A percentile compares a stretch with the other conserved stretches of the same genome.
Evolutionary conservation across 2,113 vertebrate genomes (phyloP).

Genomic region (Myxocyprinus asiaticus): DNA sequence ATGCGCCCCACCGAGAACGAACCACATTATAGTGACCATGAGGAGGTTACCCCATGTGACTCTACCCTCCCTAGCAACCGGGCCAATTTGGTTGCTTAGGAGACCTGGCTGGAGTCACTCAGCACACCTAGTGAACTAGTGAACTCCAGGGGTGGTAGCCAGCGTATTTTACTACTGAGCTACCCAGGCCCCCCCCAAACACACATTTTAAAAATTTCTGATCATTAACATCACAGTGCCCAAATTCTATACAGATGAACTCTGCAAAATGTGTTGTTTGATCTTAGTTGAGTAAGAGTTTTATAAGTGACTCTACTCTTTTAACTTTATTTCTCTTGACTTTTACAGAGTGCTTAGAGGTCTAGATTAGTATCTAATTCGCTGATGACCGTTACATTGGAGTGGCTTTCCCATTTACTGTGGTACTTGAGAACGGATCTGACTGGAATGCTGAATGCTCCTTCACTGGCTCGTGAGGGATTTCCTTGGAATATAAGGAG

Average conservation of each 20-base stretch:
- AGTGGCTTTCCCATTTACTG: background rate
- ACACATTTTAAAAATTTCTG: background rate
- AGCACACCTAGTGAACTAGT: no score
- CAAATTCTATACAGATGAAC: no score
- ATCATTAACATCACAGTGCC: background rate
- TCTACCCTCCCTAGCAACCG: no score
- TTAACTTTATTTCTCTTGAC: conserved; percentile 12
- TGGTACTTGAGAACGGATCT: background rate
- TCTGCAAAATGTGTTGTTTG: background rate
- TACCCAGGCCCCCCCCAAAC: no score
- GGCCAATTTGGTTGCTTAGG: no score
- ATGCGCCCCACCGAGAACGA: no score
- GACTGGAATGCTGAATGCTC: background rate
- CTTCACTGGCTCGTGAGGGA: background rate
- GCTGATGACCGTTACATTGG: background rate
- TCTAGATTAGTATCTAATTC: background rate
- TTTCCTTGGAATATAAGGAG: background rate
- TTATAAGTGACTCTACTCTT: background rate
- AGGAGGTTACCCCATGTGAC: no score
- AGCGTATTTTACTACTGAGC: no score
- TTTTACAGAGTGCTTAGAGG: background rate
- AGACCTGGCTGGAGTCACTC: no score
- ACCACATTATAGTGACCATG: no score
- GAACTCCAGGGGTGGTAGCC: no score
- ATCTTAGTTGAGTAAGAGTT: background rate